Percentiles rank a stretch among this genome's conserved stretches.
Evolutionary conservation across 2,113 vertebrate genomes (phyloP).

Genomic region (Aythya baeri): DNA sequence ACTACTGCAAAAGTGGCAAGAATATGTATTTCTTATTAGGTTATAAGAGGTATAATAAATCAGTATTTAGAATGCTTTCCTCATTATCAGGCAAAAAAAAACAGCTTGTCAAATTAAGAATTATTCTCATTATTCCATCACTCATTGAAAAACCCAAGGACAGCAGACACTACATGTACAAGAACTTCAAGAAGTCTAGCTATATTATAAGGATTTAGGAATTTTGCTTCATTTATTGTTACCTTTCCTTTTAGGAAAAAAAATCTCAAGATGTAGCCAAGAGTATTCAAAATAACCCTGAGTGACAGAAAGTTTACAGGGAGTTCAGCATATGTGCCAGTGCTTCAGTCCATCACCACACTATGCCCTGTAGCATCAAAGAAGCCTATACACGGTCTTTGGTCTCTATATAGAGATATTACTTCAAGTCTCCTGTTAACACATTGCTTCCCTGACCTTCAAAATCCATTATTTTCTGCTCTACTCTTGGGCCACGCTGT

Average conservation of each 20-base stretch:
- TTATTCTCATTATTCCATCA: background rate
- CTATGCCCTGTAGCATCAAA: background rate
- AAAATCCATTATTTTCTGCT: background rate
- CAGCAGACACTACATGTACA: background rate
- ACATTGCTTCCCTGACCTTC: background rate
- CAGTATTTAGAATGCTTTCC: background rate
- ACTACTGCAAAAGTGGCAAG: background rate
- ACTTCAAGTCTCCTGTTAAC: background rate
- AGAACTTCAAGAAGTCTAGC: background rate
- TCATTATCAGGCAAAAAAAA: background rate
- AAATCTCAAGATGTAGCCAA: background rate
- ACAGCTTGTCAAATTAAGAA: background rate
- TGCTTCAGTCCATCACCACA: background rate
- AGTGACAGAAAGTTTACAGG: background rate
- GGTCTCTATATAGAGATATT: background rate
- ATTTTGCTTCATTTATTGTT: background rate
- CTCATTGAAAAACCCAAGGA: background rate
- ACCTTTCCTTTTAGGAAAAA: background rate
- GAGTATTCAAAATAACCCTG: background rate
- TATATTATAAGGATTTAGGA: background rate
- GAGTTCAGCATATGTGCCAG: background rate
- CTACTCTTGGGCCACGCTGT: background rate
- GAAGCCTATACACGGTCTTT: accelerated
- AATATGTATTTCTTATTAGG: background rate
- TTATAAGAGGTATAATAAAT: background rate